Base-by-base conservation (phyloP, 2,888 invertebrate genomes). In the Drosophila vallismaia region DNA sequence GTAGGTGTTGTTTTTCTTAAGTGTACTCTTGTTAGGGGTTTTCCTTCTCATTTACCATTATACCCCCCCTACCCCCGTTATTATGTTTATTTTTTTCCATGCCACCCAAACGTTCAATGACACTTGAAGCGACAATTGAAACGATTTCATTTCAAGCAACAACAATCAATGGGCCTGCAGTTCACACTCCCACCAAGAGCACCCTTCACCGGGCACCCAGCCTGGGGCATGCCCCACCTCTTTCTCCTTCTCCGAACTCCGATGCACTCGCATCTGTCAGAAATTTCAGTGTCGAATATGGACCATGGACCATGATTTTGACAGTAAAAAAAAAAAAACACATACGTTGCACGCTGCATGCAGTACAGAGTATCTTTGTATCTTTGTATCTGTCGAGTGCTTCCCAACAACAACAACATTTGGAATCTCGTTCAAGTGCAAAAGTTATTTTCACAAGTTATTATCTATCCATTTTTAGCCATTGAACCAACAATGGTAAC, bases 391-490 rank as follows among this genome's bases (percentile, higher is more conserved):
- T 40, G 60, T 46, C 31, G 50, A 62, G 54, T 57, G 62, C 33
- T 50, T 33, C 44, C 51, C 70, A 51, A 33, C 19, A 49, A 54
- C 68, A 71, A 69, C 67, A 58, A 54, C 50, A 71, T 54, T 50
- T 50, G 60, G 44, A 38, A 64, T 46, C 67, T 66, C 53, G 64
- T 46, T 84, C 81, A 86, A 82, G 87, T 86, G 87, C 79, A 81
- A 81, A 81, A 84, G 87, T 81, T 82, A 86, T 82, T 82, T 86
- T 81, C 81, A 82, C 87, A 82, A 82, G 87, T 82, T 82, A 82
- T 82, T 82, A 82, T 82, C 81, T 81, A 86, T 82, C 79, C 81
- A 86, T 82, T 82, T 84, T 33, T 38, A 87, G 74, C 71, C 87
- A 82, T 80, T 84, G 74, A 84, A 57, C 57, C 75, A 86, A 80